phyloP scores from a whole-genome alignment of 2,113 vertebrate genomes.

The Amblyopsis rosae region DNA sequence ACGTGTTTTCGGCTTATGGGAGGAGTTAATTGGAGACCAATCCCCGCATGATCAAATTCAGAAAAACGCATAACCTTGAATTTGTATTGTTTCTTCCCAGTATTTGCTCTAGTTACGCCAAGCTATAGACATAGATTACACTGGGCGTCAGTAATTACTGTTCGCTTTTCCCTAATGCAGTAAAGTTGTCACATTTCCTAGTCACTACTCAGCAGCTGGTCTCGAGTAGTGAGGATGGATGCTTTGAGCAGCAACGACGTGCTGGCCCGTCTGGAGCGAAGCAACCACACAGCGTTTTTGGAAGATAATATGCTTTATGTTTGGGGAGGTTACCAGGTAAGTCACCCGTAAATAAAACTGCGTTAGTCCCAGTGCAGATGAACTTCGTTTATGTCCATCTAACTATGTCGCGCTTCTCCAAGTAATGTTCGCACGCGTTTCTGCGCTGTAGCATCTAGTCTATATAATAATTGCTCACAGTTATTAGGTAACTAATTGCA shows the following conservation, averaged over 20 bases:
- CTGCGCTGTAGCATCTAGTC: not conserved
- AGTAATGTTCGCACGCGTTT: not conserved
- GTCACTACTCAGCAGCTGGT: not conserved
- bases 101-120: not conserved
- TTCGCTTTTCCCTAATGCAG: not conserved
- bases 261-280: constrained; percentile 81
- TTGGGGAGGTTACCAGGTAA: constrained; percentile 94
- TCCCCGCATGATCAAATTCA: not conserved
- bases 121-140: too few relatives aligned
- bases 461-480: too few relatives aligned
- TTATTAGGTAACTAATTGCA: too few relatives aligned
- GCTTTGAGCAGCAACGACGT: constrained; percentile 5
- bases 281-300: constrained; percentile 88
- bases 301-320: constrained; percentile 82
- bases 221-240: constrained; percentile 38
- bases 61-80: constrained; percentile 37
- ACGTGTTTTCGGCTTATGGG: constrained; percentile 25
- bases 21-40: constrained; percentile 36
- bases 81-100: not conserved
- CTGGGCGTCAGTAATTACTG: constrained; percentile 12
- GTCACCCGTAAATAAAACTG: constrained; percentile 9
- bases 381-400: too few relatives aligned
- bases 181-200: constrained; percentile 12
- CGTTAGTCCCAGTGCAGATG: too few relatives aligned
- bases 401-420: too few relatives aligned